phyloP scores from a whole-genome alignment of 2,888 invertebrate species.

The Notocelia uddmanniana region DNA sequence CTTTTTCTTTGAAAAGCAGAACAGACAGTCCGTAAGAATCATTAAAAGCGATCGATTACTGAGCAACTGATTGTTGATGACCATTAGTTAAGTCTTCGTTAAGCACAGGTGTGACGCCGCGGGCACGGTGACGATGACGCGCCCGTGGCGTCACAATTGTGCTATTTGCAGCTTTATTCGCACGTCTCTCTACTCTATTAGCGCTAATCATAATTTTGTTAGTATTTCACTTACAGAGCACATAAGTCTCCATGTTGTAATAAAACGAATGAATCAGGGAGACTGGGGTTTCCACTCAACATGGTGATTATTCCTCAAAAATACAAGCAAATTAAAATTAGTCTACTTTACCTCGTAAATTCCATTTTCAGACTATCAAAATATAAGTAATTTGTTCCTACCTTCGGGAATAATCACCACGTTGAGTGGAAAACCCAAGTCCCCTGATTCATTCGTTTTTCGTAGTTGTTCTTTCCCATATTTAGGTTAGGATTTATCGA shows the following conservation, averaged over 20 bases:
- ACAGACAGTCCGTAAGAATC: not conserved
- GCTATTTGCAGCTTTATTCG: conserved; percentile 17
- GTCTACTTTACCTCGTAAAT: too few species aligned
- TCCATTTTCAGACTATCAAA: not conserved
- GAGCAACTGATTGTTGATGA: not conserved
- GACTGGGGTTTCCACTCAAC: not conserved
- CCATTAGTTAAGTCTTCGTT: not conserved
- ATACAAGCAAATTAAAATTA: too few species aligned
- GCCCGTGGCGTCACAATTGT: conserved; percentile 18
- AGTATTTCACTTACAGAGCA: not conserved
- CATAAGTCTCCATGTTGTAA: not conserved
- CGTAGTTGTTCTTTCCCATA: too few species aligned
- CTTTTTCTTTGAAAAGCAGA: not conserved
- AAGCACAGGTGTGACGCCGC: conserved; percentile 22
- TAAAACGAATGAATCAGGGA: not conserved
- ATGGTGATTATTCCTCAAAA: not conserved
- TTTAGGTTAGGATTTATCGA: not conserved
- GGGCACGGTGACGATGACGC: conserved; percentile 15
- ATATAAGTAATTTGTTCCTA: too few species aligned
- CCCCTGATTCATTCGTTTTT: not conserved
- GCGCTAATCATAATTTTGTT: not conserved
- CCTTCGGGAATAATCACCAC: not conserved
- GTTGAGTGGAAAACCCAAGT: not conserved
- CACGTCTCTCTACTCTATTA: conserved; percentile 12
- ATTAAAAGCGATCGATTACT: not conserved